Evolutionary conservation across 53 echinoderm and acorn worm genomes (phyloP).

Genomic region (Zoroaster sp.): DNA sequence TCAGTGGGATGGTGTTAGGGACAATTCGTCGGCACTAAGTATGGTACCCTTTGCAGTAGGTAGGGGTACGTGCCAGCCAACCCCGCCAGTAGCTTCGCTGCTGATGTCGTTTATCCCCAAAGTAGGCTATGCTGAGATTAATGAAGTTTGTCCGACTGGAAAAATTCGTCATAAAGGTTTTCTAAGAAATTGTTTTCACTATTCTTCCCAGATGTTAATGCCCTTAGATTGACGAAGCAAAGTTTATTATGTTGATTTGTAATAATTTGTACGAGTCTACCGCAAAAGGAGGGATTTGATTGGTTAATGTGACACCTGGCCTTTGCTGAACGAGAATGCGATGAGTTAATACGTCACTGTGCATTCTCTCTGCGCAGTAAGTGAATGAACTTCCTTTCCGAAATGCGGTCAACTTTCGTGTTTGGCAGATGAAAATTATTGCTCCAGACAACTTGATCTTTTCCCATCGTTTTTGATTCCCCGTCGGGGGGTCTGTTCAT

Average conservation of each 20-base stretch:
- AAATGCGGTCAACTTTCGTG: background rate
- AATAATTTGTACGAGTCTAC: background rate
- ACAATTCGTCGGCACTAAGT: too few species aligned
- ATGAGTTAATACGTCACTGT: background rate
- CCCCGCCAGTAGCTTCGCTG: too few species aligned
- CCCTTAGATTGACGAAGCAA: too few species aligned
- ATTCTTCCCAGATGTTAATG: too few species aligned
- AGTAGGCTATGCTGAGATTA: too few species aligned
- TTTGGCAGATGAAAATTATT: background rate
- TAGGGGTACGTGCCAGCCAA: too few species aligned
- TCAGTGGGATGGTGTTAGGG: too few species aligned
- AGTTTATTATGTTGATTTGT: background rate
- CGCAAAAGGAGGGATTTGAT: background rate
- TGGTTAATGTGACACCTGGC: background rate
- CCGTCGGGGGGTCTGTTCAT: background rate
- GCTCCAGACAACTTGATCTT: slow-evolving; percentile 19
- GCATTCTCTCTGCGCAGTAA: background rate
- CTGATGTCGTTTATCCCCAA: too few species aligned
- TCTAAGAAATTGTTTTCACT: too few species aligned
- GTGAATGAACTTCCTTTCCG: background rate
- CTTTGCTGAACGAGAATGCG: background rate
- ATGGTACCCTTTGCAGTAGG: too few species aligned
- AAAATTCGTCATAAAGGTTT: too few species aligned
- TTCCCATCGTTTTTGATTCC: background rate
- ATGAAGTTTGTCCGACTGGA: too few species aligned